Conservation (phyloP, 2,113 vertebrate species). For the Diadophis punctatus region DNA sequence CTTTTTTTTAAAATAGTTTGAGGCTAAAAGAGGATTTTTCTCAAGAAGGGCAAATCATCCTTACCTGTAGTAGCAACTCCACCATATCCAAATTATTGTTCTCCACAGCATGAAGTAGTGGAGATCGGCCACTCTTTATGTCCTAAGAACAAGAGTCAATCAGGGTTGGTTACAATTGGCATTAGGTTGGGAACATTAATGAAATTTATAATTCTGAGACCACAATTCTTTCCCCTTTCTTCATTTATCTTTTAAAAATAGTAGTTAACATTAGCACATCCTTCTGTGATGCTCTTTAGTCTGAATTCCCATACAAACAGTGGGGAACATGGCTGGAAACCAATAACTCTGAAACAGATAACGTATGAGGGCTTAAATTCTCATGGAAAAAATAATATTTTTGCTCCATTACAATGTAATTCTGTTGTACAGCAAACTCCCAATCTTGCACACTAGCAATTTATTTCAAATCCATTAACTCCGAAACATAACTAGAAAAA, state of each 20-base stretch:
- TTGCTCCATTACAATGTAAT: not conserved
- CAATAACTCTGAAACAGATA: not conserved
- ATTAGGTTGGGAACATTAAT: not conserved
- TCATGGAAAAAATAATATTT: not conserved
- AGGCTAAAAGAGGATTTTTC: not conserved
- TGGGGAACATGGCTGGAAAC: not conserved
- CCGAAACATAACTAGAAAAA: not conserved
- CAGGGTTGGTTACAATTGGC: not conserved
- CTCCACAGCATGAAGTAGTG: constrained; percentile 85
- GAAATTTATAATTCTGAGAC: not conserved
- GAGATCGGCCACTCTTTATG: constrained; percentile 84
- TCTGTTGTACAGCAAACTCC: not conserved
- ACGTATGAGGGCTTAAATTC: not conserved
- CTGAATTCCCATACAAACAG: not conserved
- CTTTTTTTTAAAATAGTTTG: not conserved
- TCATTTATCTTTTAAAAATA: not conserved
- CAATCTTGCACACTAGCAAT: not conserved
- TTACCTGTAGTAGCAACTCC: constrained; percentile 82
- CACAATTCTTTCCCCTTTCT: not conserved
- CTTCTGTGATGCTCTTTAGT: not conserved
- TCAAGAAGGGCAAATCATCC: not conserved
- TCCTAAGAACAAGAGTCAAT: constrained; percentile 63
- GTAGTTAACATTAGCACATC: not conserved
- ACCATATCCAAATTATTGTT: constrained; percentile 78
- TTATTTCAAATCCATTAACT: not conserved